phyloP scores from a whole-genome alignment of 2,113 vertebrate species.

The Corythornis cristatus region DNA sequence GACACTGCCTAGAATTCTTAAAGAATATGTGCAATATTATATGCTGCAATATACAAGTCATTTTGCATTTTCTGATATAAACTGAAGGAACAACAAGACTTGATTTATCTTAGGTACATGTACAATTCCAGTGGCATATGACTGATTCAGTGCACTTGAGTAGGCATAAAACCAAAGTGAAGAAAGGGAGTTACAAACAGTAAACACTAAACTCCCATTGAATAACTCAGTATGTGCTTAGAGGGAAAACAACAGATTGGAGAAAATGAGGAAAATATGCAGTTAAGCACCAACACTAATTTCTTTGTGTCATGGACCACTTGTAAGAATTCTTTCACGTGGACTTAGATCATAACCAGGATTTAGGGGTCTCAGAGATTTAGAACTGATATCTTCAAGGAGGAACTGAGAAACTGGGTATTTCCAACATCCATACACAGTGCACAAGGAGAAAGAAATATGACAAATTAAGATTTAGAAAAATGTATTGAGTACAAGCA shows the following conservation, averaged over 20 bases:
- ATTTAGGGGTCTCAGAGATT: neutral
- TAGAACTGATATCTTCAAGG: accelerated
- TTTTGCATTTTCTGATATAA: neutral
- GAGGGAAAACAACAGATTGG: neutral
- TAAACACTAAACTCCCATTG: neutral
- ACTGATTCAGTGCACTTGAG: neutral
- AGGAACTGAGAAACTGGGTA: neutral
- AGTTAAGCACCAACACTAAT: neutral
- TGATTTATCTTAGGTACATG: neutral
- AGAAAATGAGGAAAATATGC: neutral
- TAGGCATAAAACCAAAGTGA: neutral
- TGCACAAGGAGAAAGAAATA: neutral
- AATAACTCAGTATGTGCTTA: neutral
- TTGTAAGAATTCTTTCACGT: neutral
- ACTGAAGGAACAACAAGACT: neutral
- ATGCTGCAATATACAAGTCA: neutral
- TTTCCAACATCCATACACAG: neutral
- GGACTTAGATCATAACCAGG: neutral
- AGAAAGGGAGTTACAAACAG: neutral
- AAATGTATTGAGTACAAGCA: neutral
- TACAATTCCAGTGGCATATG: neutral
- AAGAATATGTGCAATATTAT: neutral
- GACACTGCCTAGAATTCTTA: neutral
- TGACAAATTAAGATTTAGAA: neutral
- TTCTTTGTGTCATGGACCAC: neutral